Conservation (phyloP, 2,888 invertebrate species). For the Argynnis bischoffii region DNA sequence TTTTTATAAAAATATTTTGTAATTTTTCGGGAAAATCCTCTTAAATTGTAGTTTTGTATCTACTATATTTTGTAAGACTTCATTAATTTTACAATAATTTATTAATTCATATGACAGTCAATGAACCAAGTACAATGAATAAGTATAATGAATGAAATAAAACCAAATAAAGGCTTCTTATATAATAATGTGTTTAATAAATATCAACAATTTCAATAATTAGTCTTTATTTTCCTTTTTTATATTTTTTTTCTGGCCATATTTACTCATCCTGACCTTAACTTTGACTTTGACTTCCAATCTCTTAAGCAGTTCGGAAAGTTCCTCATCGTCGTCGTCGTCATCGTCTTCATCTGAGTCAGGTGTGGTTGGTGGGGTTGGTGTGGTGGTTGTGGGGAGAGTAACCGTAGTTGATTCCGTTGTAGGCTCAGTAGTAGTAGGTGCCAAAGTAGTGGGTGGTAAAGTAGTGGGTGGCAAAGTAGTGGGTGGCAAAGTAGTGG, state of each 20-base stretch:
- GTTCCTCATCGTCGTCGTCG: slow-evolving; percentile 50
- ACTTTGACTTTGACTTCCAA: slow-evolving; percentile 70
- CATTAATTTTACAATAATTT: too few relatives aligned
- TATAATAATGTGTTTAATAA: not conserved
- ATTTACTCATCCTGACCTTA: slow-evolving; percentile 64
- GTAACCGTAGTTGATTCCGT: too few relatives aligned
- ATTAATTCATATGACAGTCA: too few relatives aligned
- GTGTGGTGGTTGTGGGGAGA: slow-evolving; percentile 20
- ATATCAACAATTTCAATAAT: not conserved
- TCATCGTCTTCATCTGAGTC: slow-evolving; percentile 41
- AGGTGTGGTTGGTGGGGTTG: slow-evolving; percentile 24
- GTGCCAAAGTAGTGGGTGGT: slow-evolving; percentile 26
- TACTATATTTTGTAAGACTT: too few relatives aligned
- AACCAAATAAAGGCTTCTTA: not conserved
- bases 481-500: not conserved
- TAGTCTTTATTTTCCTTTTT: slow-evolving; percentile 35
- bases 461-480: slow-evolving; percentile 24
- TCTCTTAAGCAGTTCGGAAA: slow-evolving; percentile 60
- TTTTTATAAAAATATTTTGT: too few relatives aligned
- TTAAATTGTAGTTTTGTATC: too few relatives aligned
- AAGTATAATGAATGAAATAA: not conserved
- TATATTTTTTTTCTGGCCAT: slow-evolving; percentile 47
- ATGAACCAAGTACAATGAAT: too few relatives aligned
- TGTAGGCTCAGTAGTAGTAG: slow-evolving; percentile 34
- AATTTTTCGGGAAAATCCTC: too few relatives aligned